Percentiles rank a stretch among this genome's conserved stretches.
Conservation (phyloP, 2,797 vertebrate genomes). For the Tenualosa thibaudeaui region DNA sequence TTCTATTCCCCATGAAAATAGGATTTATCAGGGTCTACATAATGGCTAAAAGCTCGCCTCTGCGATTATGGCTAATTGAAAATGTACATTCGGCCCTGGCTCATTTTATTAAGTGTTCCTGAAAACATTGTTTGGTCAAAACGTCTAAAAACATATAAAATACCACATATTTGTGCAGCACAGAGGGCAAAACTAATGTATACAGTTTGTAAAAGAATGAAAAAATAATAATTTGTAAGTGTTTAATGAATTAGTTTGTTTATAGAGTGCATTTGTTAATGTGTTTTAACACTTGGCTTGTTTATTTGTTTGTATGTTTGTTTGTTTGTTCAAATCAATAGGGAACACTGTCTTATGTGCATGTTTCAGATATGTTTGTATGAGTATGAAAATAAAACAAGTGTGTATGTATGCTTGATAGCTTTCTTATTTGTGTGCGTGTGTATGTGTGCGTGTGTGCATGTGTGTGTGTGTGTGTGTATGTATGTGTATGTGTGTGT, state of each 20-base stretch:
- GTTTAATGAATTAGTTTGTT: too few species aligned
- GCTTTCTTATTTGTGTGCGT: not conserved
- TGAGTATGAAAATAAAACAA: not conserved
- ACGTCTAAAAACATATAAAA: not conserved
- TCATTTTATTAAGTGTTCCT: not conserved
- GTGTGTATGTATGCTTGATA: not conserved
- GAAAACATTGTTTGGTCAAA: not conserved
- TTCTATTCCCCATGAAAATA: not conserved
- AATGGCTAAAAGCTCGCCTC: not conserved
- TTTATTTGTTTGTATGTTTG: too few species aligned
- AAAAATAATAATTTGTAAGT: too few species aligned
- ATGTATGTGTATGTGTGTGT: not conserved
- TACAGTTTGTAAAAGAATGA: not conserved
- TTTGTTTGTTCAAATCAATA: too few species aligned
- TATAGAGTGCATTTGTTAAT: too few species aligned
- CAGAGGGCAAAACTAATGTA: not conserved
- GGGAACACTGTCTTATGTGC: not conserved
- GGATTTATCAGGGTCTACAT: not conserved
- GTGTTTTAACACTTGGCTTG: too few species aligned
- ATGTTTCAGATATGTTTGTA: not conserved
- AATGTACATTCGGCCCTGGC: not conserved
- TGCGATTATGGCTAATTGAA: not conserved
- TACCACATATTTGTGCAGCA: not conserved
- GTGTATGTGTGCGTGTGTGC: not conserved
- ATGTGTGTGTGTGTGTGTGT: constrained; percentile 4